Percentiles rank a stretch among this genome's conserved stretches.
phyloP scores from a whole-genome alignment of 2,113 vertebrate genomes.

The Haemorhous mexicanus region DNA sequence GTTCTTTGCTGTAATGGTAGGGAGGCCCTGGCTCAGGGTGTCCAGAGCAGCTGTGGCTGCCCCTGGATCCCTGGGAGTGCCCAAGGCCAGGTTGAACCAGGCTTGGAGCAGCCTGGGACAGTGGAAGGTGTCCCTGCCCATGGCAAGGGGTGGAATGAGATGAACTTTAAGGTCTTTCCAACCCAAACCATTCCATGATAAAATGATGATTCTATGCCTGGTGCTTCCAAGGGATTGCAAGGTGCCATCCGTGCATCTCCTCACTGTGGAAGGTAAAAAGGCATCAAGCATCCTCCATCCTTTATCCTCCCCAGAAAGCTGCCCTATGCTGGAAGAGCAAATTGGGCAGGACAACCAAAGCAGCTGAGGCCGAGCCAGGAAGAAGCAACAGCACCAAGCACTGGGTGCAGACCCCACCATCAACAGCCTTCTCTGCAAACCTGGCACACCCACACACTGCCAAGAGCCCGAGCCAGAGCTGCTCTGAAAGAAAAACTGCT shows the following conservation, averaged over 20 bases:
- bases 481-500: background rate
- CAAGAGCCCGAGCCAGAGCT: accelerated
- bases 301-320: background rate
- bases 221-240: background rate
- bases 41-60: background rate
- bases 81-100: accelerated
- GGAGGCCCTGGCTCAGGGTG: background rate
- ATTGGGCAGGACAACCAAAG: background rate
- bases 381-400: background rate
- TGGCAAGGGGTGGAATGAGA: accelerated
- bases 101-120: accelerated
- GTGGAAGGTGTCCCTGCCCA: background rate
- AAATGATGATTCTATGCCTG: background rate
- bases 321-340: background rate
- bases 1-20: background rate
- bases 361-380: accelerated
- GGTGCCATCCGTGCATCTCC: background rate
- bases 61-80: background rate
- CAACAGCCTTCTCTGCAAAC: accelerated
- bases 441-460: background rate
- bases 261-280: background rate
- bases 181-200: background rate
- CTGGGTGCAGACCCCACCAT: background rate
- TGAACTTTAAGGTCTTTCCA: background rate
- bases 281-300: background rate